phyloP scores from a whole-genome alignment of 2,888 invertebrate species.

The Perithous albicinctus region DNA sequence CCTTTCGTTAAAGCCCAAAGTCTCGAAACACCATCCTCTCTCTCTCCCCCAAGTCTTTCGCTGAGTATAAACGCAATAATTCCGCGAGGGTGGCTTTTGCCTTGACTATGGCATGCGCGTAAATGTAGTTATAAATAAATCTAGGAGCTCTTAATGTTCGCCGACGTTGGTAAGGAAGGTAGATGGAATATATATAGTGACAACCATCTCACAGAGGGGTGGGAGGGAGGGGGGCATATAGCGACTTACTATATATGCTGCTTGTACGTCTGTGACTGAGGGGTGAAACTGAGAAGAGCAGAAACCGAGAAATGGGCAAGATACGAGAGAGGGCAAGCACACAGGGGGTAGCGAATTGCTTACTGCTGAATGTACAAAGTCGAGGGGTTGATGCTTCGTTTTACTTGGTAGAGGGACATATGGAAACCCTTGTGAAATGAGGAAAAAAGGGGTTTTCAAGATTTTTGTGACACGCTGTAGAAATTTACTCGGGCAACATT shows the following conservation, averaged over 20 bases:
- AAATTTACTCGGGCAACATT: conserved; percentile 61
- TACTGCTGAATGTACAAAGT: conserved; percentile 19
- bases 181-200: conserved; percentile 42
- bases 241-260: conserved; percentile 32
- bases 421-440: conserved; percentile 50
- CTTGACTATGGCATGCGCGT: conserved; percentile 83
- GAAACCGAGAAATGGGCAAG: conserved; percentile 61
- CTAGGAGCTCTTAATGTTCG: conserved; percentile 84
- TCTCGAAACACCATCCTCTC: conserved; percentile 53
- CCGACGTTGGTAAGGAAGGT: conserved; percentile 55
- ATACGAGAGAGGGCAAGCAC: conserved; percentile 54
- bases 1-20: conserved; percentile 33
- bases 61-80: conserved; percentile 83
- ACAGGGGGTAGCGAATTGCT: conserved; percentile 59
- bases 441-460: conserved; percentile 43
- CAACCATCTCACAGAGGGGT: conserved; percentile 30
- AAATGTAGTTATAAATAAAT: conserved; percentile 85
- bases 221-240: background rate
- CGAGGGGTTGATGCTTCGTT: conserved; percentile 36
- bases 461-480: conserved; percentile 61
- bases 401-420: conserved; percentile 41
- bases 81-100: conserved; percentile 77
- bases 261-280: conserved; percentile 31
- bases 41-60: conserved; percentile 60
- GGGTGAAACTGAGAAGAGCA: conserved; percentile 35